Evolutionary conservation across 2,113 vertebrate genomes (phyloP), one percentile per base, ranked within the genome.

Genomic region (Microtus montanus): DNA sequence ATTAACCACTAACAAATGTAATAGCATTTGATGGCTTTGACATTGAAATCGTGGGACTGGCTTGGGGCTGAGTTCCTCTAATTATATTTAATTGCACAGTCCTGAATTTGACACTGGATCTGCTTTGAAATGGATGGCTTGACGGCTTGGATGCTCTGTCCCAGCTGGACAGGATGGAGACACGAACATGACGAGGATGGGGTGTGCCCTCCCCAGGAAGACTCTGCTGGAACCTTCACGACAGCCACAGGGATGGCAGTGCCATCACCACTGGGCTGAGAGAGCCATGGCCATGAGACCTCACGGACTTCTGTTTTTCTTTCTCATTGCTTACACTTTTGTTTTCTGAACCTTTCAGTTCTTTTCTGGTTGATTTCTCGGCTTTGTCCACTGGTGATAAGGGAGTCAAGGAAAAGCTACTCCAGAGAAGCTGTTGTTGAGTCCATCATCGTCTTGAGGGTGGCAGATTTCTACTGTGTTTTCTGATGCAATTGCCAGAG

Each of bases 11-110:
- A 74, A 71, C 30, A 5, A 70, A 47, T 0, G 12, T 78, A 90
- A 11, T 83, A 93, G 75, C 38, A 4, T 58, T 64, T 54, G 79
- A 64, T 58, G 90, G 47, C 54, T 82, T 54, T 68, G 87, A 80
- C 3, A 10, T 24, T 84, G 66, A 52, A 87, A 5, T n/a, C 33
- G 8, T 30, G 38, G 80, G 93, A 89, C 90, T 38, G 54, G 68
- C 91, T 94, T 86, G 73, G 84, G 79, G 19, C 49, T 66, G 90
- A 74, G 41, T 58, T 92, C 70, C 85, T 87, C 78, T 90, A 93
- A 92, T 92, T 90, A 64, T 90, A 20, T 52, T 95, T 97, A 96
- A 97, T 91, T 96, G 63, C 52, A 15, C 33, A 71, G n/a, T 75
- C 49, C 90, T 54, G 4, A 64, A 77, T 93, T 38, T 54, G 87